Evolutionary conservation across 2,113 vertebrate species (phyloP).

Genomic region (Stigmatopora argus): DNA sequence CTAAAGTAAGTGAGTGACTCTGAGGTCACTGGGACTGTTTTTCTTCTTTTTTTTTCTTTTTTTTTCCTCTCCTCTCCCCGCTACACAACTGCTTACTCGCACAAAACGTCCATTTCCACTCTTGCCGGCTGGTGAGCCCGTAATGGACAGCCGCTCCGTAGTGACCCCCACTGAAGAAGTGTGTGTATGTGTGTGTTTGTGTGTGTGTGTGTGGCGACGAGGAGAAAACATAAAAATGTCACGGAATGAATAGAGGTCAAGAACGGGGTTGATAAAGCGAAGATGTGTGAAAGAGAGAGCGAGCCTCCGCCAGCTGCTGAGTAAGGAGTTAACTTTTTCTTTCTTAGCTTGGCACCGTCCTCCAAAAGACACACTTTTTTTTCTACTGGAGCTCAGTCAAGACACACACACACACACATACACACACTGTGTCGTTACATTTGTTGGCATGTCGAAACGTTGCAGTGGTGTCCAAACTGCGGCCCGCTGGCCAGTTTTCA

Average conservation of each 20-base stretch:
- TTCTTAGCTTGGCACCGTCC: slow-evolving; percentile 31
- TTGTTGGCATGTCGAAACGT: slow-evolving; percentile 42
- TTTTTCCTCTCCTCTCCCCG: slow-evolving; percentile 7
- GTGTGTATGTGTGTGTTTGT: not conserved
- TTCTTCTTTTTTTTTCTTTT: too few relatives aligned
- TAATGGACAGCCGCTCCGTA: slow-evolving; percentile 46
- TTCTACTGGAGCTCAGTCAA: slow-evolving; percentile 46
- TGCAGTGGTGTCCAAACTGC: not conserved
- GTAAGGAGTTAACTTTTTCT: slow-evolving; percentile 40
- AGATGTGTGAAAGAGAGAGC: slow-evolving; percentile 2
- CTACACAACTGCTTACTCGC: slow-evolving; percentile 9
- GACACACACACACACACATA: slow-evolving; percentile 40
- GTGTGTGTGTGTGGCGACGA: not conserved
- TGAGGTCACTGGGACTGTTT: not conserved
- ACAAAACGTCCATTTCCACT: slow-evolving; percentile 51
- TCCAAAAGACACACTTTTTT: slow-evolving; percentile 38
- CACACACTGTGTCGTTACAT: slow-evolving; percentile 51
- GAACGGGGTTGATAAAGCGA: slow-evolving; percentile 29
- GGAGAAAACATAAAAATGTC: slow-evolving; percentile 39
- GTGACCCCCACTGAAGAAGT: slow-evolving; percentile 47
- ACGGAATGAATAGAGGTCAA: slow-evolving; percentile 30
- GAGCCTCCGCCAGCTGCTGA: slow-evolving; percentile 49
- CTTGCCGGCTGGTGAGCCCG: slow-evolving; percentile 41
- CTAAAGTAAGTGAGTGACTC: slow-evolving; percentile 3
- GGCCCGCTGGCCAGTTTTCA: too few relatives aligned